Percentiles rank a stretch among this genome's conserved stretches.
phyloP scores from a whole-genome alignment of 2,797 vertebrate species.

The Percopsis omiscomaycus region DNA sequence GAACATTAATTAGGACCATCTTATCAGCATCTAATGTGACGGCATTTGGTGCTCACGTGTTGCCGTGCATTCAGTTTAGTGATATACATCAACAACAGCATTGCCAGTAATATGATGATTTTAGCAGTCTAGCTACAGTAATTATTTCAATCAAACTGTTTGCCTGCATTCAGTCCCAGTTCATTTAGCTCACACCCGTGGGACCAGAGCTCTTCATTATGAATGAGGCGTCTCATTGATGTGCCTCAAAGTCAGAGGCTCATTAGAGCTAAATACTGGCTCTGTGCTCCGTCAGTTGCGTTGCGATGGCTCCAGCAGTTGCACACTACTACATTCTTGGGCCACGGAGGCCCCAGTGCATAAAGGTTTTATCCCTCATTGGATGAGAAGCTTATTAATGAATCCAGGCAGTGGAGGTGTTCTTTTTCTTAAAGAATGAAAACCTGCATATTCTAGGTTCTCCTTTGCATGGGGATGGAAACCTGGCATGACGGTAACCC shows the following conservation, averaged over 20 bases:
- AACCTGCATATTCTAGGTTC: no score
- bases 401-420: no score
- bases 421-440: no score
- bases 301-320: constrained; percentile 48
- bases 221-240: constrained; percentile 65
- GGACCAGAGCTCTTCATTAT: constrained; percentile 65
- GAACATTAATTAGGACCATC: constrained; percentile 1
- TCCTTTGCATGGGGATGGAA: no score
- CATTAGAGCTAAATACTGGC: constrained; percentile 63
- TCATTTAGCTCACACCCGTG: constrained; percentile 65
- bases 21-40: constrained; percentile 10
- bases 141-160: constrained; percentile 66
- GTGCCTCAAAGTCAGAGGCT: constrained; percentile 68
- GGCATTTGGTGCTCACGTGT: constrained; percentile 19
- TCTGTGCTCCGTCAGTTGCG: constrained; percentile 46
- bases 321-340: constrained; percentile 5
- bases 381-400: no score
- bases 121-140: constrained; percentile 34
- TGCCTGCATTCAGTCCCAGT: constrained; percentile 65
- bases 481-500: not conserved
- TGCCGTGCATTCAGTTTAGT: not conserved
- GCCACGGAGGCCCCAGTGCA: no score
- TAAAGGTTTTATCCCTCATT: no score
- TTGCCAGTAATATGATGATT: constrained; percentile 25
- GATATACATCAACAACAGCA: constrained; percentile 14